These are phyloP conservation scores for Graptemys geographica DNA, from an alignment of 2,797 vertebrate genomes.

Conservation along the genomic window DNA sequence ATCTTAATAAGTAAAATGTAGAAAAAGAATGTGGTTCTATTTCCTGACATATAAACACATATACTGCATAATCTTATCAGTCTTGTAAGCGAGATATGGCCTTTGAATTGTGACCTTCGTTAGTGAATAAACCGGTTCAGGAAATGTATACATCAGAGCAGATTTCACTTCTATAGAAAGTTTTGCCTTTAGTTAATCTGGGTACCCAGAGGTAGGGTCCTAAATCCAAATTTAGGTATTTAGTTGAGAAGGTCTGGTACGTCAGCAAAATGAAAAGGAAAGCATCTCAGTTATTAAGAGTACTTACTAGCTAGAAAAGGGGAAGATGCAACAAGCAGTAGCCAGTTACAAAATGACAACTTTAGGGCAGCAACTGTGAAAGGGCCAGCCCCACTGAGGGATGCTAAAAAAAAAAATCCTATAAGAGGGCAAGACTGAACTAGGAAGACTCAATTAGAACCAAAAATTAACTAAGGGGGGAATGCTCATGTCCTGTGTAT, in stretches of 20 bases:
- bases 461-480: background rate
- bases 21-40: background rate
- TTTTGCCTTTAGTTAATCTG: background rate
- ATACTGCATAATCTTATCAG: background rate
- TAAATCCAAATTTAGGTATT: background rate
- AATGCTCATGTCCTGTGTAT: fast-evolving
- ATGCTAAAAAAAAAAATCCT: background rate
- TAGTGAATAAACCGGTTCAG: background rate
- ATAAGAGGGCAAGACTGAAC: fast-evolving
- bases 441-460: background rate
- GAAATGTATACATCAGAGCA: background rate
- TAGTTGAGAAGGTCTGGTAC: background rate
- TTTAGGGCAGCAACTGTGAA: too few species aligned
- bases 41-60: background rate
- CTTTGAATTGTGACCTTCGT: background rate
- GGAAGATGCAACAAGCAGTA: too few species aligned
- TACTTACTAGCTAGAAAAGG: background rate
- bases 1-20: background rate
- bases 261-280: background rate
- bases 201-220: background rate
- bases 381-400: too few species aligned
- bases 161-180: fast-evolving
- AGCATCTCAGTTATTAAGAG: fast-evolving
- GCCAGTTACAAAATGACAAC: too few species aligned
- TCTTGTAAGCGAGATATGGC: background rate